Evolutionary conservation across 2,113 vertebrate species (phyloP).

Genomic region (Scomber japonicus): DNA sequence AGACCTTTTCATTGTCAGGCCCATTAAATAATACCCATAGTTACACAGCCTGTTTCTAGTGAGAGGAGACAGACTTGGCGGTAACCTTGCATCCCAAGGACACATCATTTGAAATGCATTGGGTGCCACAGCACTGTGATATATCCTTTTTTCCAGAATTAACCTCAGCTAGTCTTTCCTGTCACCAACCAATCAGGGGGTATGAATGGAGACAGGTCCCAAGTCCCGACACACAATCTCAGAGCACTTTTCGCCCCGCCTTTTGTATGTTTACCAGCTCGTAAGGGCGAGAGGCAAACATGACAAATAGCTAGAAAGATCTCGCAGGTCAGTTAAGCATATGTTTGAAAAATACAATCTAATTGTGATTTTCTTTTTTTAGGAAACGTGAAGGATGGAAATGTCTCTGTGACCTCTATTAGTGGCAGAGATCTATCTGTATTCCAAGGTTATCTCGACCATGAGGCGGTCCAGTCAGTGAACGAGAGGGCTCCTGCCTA

Average conservation of each 20-base stretch:
- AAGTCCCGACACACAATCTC: conserved; percentile 55
- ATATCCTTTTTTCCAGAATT: conserved; percentile 74
- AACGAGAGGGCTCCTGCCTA: conserved; percentile 47
- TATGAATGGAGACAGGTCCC: conserved; percentile 70
- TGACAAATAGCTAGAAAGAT: conserved; percentile 62
- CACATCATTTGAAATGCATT: conserved; percentile 86
- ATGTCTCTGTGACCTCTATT: conserved; percentile 70
- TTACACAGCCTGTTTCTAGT: conserved; percentile 46
- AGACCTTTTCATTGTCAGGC: conserved; percentile 52
- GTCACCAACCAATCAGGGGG: conserved; percentile 70
- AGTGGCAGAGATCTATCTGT: conserved; percentile 54
- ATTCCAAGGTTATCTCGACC: conserved; percentile 66
- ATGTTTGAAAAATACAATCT: conserved; percentile 68
- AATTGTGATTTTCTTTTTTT: conserved; percentile 56
- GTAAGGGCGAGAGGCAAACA: conserved; percentile 37
- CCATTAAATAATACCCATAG: conserved; percentile 54
- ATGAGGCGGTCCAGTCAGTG: conserved; percentile 20
- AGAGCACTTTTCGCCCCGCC: conserved; percentile 12
- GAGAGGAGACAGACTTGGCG: conserved; percentile 49
- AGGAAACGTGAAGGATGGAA: conserved; percentile 51
- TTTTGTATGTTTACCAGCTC: conserved; percentile 37
- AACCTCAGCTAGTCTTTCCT: conserved; percentile 77
- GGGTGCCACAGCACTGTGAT: conserved; percentile 73
- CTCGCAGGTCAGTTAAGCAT: conserved; percentile 35
- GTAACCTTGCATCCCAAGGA: conserved; percentile 83